Percentiles rank a stretch among this genome's conserved stretches.
Conservation (phyloP, 2,797 vertebrate species). For the Sebastiscus tertius region DNA sequence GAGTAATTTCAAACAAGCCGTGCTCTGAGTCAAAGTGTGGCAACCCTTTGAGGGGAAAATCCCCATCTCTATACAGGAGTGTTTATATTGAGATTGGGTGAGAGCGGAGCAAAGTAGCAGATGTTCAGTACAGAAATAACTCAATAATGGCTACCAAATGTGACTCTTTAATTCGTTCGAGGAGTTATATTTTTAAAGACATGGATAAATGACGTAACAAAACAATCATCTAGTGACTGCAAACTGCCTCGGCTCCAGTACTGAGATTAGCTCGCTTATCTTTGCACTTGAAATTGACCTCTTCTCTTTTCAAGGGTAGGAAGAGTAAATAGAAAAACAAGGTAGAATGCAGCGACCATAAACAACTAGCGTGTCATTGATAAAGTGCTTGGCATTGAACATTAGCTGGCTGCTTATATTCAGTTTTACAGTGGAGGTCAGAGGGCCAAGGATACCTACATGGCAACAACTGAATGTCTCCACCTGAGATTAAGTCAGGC, state of each 20-base stretch:
- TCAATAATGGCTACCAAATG: neutral
- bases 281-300: conserved; percentile 14
- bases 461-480: neutral
- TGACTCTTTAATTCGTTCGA: neutral
- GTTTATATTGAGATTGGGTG: conserved; percentile 1
- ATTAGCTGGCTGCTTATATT: conserved; percentile 18
- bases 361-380: conserved; percentile 21
- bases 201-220: no score
- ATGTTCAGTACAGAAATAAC: conserved; percentile 21
- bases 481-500: neutral
- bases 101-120: conserved; percentile 10
- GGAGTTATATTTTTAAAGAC: neutral
- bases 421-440: conserved; percentile 11
- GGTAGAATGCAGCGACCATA: conserved; percentile 3
- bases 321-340: conserved; percentile 15
- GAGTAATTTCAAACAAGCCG: neutral
- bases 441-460: conserved; percentile 16
- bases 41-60: neutral
- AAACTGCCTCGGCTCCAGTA: neutral
- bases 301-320: conserved; percentile 11
- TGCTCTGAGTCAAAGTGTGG: neutral
- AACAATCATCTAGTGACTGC: neutral
- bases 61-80: neutral
- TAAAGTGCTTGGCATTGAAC: conserved; percentile 13
- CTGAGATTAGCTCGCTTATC: conserved; percentile 5